Evolutionary conservation across 2,888 invertebrate genomes (phyloP), one percentile per base, ranked within the genome.

Genomic region (Helobdella robusta): DNA sequence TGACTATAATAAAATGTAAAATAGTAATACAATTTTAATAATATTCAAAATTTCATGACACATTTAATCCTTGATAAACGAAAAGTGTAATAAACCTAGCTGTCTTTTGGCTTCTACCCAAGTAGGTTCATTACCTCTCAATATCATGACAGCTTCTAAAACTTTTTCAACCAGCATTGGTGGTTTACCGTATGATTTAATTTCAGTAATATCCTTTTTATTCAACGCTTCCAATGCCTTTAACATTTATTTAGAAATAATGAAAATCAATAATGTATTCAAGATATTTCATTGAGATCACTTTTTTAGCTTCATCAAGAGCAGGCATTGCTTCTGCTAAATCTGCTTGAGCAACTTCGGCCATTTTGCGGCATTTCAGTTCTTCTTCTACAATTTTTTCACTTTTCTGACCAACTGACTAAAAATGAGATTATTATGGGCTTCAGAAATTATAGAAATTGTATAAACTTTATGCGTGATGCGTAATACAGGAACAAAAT

Each of bases 81-180:
- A 40, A 40, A n/a, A n/a, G n/a, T n/a, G n/a, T n/a, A n/a, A n/a
- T n/a, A 11, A 40, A 69, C 89, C 89, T 23, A 92, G 83, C 73
- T 90, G 87, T 35, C 87, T 84, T 76, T 92, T 92, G 0, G 91
- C 87, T 80, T 89, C 89, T 0, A 85, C 84, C 91, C 92, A 93
- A 0, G 86, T 87, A 1, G 91, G 88, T 70, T 89, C 89, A 67
- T 85, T 83, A 81, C 86, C 82, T 75, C 84, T 83, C 28, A 92
- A 79, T 73, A 91, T 89, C 82, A 90, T 87, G 0, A 91, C 89
- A 18, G 91, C 89, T 79, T 91, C 90, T 85, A 91, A 84, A 28
- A 79, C 79, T 84, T 89, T 89, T 79, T 90, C 89, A 0, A 92
- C 91, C 77, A 89, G 87, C 66, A 84, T 83, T 1, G 91, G 91